phyloP scores from a whole-genome alignment of 1,140 invertebrate genomes.

The Meloidogyne chitwoodi region DNA sequence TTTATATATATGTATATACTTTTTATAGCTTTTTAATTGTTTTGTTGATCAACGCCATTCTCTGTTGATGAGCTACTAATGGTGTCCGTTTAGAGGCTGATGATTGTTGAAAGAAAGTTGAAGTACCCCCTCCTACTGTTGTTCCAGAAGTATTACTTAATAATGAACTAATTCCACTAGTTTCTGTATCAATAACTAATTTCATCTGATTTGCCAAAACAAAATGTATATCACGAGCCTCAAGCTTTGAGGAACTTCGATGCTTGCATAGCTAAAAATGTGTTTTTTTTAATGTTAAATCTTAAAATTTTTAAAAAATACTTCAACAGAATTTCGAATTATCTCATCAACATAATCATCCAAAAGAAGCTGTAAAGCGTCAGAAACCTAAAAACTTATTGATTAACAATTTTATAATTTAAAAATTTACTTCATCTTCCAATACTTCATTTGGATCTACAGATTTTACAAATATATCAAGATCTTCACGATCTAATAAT shows the following conservation, averaged over 20 bases:
- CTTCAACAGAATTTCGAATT: conserved; percentile 8
- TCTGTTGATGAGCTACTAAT: conserved; percentile 17
- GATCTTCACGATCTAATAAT: conserved; percentile 3
- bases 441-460: conserved; percentile 22
- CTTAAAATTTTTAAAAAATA: neutral
- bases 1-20: no score
- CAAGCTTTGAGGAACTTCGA: conserved; percentile 5
- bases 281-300: neutral
- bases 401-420: neutral
- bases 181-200: neutral
- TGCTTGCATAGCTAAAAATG: conserved; percentile 15
- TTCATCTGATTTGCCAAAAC: conserved; percentile 11
- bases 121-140: neutral
- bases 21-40: conserved; percentile 12
- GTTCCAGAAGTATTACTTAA: neutral
- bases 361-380: conserved; percentile 7
- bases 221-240: conserved; percentile 23
- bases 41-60: conserved; percentile 19
- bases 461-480: conserved; percentile 11
- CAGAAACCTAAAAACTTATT: neutral
- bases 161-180: neutral
- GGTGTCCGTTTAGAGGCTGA: neutral
- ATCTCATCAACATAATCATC: conserved; percentile 24
- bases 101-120: neutral
- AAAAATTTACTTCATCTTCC: conserved; percentile 20